Base-by-base conservation (phyloP, 1,140 invertebrate species). In the Orius laevigatus region DNA sequence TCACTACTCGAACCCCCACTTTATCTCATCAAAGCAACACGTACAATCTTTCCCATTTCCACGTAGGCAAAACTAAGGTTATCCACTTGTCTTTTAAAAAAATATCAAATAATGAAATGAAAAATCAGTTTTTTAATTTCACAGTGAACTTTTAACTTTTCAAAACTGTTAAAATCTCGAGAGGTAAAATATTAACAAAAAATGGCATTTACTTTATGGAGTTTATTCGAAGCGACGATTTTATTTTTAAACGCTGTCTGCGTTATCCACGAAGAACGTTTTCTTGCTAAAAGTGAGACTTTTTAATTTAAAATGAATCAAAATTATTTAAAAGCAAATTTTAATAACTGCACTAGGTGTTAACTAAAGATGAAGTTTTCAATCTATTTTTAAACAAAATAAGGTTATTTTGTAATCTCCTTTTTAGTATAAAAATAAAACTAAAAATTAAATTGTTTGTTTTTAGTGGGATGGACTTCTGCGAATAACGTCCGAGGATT, bases 171-270 rank as follows among this genome's bases (percentile, higher is more conserved):
- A 25, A 25, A 25, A 25, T 25, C 8, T 25, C 8, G 25, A 25
- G 25, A 25, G 25, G 25, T 25, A 25, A 25, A 25, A 25, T 4
- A 25, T n/a, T n/a, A 66, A 58, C 20, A 4, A 25, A 45, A 45
- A 45, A 79, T 78, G 76, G 74, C 72, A 49, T 78, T 90, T 63
- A 82, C 84, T 1, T 66, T 90, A 46, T 88, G 84, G 84, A 81
- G 78, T 59, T 68, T 90, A 53, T 79, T 86, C 56, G 84, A 90
- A 66, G 81, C 84, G 1, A 72, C 76, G 1, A 59, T 90, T 36
- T 66, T 90, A 32, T 84, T 81, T 57, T 66, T 94, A 39, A 94
- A 94, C 71, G 89, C 89, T 3, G 73, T 92, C 19, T 92, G 88
- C 65, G 76, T 94, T 39, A 67, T 94, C 16, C 84, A 92, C 58